Percentiles rank a stretch among this genome's conserved stretches.
Evolutionary conservation across 2,113 vertebrate species (phyloP).

Genomic region (Alethe castanea): DNA sequence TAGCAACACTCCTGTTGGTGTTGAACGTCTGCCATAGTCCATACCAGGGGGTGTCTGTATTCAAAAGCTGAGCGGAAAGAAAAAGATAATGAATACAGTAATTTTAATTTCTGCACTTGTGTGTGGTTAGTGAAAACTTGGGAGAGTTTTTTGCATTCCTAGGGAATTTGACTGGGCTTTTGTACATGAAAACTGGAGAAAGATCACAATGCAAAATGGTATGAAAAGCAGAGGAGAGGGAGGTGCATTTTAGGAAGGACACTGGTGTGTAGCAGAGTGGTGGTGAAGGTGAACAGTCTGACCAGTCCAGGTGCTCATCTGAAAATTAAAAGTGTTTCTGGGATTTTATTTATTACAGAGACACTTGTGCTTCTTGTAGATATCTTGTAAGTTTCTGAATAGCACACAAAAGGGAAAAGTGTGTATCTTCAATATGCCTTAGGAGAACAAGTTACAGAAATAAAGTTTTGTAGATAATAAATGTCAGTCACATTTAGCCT

Average conservation of each 20-base stretch:
- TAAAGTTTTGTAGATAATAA: background rate
- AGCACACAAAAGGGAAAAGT: background rate
- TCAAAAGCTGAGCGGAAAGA: background rate
- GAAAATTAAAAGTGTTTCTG: background rate
- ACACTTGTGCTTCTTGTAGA: background rate
- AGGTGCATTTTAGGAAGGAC: background rate
- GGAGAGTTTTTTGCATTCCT: background rate
- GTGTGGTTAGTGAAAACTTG: background rate
- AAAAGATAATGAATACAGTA: background rate
- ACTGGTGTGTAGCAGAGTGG: background rate
- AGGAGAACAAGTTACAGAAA: background rate
- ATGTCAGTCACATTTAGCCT: background rate
- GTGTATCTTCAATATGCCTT: background rate
- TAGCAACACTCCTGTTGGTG: background rate
- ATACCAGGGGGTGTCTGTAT: background rate
- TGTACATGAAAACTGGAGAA: background rate
- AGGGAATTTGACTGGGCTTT: background rate
- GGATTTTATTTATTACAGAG: background rate
- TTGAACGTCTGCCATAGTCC: background rate
- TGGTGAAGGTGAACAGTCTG: background rate
- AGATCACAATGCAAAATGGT: background rate
- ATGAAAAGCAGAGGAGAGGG: background rate
- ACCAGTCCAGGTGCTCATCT: background rate
- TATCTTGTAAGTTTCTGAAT: background rate
- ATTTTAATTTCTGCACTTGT: background rate